phyloP scores from a whole-genome alignment of 2,113 vertebrate genomes.

The Aptenodytes patagonicus region DNA sequence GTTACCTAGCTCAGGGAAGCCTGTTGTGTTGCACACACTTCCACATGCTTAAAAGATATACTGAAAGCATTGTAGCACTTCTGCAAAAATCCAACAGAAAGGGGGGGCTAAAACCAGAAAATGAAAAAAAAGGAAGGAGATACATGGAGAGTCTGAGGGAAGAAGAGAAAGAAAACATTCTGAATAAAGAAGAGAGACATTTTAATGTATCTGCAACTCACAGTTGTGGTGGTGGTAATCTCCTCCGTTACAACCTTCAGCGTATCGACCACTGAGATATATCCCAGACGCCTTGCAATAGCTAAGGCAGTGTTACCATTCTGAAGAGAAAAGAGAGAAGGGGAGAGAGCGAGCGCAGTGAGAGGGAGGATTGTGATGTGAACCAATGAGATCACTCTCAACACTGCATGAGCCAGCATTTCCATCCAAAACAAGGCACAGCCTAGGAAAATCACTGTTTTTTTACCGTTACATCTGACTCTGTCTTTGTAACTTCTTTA shows the following conservation, averaged over 20 bases:
- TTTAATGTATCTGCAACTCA: slow-evolving; percentile 64
- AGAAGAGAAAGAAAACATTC: background rate
- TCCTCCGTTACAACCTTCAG: slow-evolving; percentile 97
- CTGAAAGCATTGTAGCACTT: background rate
- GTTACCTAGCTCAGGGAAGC: background rate
- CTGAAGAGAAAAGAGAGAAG: slow-evolving; percentile 68
- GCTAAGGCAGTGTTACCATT: slow-evolving; percentile 98
- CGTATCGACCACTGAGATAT: slow-evolving; percentile 98
- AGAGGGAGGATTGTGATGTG: slow-evolving; percentile 57
- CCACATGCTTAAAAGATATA: background rate
- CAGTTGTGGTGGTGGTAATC: slow-evolving; percentile 92
- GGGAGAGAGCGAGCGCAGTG: background rate
- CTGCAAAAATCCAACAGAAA: background rate
- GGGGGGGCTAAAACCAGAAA: background rate
- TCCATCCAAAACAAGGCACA: slow-evolving; percentile 79
- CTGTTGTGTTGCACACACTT: background rate
- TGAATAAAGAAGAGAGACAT: background rate
- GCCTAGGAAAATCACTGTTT: slow-evolving; percentile 72
- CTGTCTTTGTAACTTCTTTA: slow-evolving; percentile 74
- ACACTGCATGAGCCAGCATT: slow-evolving; percentile 75
- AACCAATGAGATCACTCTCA: slow-evolving; percentile 74
- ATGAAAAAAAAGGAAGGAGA: background rate
- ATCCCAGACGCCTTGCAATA: slow-evolving; percentile 93
- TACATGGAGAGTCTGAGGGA: background rate
- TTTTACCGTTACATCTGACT: slow-evolving; percentile 70